A percentile compares a stretch with the other conserved stretches of the same genome.
Conservation (phyloP, 2,113 vertebrate genomes). For the Corythaeola cristata region DNA sequence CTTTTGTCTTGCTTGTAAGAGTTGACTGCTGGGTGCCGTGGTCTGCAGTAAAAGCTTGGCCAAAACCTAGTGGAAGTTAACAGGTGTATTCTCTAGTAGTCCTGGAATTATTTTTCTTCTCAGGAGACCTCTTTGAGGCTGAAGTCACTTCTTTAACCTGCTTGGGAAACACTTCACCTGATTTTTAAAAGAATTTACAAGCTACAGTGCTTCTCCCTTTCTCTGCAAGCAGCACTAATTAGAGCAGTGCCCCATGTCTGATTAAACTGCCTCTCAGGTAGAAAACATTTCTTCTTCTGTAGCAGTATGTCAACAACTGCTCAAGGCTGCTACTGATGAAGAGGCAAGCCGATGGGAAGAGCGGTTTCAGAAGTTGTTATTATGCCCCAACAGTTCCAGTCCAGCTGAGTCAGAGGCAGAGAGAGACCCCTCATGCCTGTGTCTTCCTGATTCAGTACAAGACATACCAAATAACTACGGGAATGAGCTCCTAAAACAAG, state of each 20-base stretch:
- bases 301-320: not conserved
- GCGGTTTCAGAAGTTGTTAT: not conserved
- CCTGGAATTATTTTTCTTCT: not conserved
- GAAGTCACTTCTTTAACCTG: not conserved
- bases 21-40: not conserved
- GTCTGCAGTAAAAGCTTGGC: not conserved
- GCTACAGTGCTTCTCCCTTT: not conserved
- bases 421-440: not conserved
- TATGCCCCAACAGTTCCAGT: not conserved
- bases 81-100: not conserved
- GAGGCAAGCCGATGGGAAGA: not conserved
- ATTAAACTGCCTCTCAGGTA: not conserved
- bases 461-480: rapidly evolving
- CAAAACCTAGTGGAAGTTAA: not conserved
- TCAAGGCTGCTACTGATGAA: not conserved
- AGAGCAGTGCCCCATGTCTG: not conserved
- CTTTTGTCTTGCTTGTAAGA: not conserved
- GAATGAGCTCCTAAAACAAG: not conserved
- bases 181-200: not conserved
- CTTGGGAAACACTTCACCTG: not conserved
- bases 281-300: not conserved
- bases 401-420: not conserved
- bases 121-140: not conserved
- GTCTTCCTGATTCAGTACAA: not conserved
- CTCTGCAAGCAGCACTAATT: not conserved